Evolutionary conservation across 2,797 vertebrate species (phyloP), one percentile per base, ranked within the genome.

Genomic region (Alcedo atthis): DNA sequence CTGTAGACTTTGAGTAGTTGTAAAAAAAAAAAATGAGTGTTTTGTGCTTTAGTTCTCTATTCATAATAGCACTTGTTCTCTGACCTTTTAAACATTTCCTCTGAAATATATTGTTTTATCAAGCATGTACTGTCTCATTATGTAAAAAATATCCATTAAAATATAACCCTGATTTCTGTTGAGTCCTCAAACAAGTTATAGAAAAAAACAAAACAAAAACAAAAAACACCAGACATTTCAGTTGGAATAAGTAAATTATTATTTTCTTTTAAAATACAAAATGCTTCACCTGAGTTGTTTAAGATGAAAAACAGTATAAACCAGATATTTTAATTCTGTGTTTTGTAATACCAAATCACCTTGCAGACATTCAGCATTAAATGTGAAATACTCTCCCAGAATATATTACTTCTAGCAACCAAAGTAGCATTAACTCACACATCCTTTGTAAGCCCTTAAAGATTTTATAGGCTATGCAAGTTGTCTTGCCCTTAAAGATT

Each of bases 391-490:
- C 19, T 81, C 59, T 58, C 64, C 28, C 58, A 59, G 51, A 85
- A 85, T 58, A 25, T 55, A 68, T 43, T 88, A 59, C 22, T 89
- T 79, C 91, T 62, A 90, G 78, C 80, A 95, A 55, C 46, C 57
- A 42, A 91, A 92, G 82, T 26, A 93, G 25, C 67, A 81, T 76
- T 92, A 92, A 90, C 61, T 90, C 54, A 26, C 54, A 24, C 20
- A 75, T 86, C 43, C 73, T 87, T 90, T 77, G 40, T 55, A 90
- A 91, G 35, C 14, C 63, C 76, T 88, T 94, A 70, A 88, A 51
- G 89, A 77, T 88, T 88, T 85, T 87, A 91, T 76, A 92, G 45
- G 49, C 71, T 81, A 43, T 37, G 48, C 51, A 85, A 86, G 76
- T 92, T 91, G 46, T 25, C 46, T 25, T 33, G 46, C 53, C n/a